These are phyloP conservation scores for Phania funesta DNA, from an alignment of 2,888 invertebrate species.

Conservation along the genomic window DNA sequence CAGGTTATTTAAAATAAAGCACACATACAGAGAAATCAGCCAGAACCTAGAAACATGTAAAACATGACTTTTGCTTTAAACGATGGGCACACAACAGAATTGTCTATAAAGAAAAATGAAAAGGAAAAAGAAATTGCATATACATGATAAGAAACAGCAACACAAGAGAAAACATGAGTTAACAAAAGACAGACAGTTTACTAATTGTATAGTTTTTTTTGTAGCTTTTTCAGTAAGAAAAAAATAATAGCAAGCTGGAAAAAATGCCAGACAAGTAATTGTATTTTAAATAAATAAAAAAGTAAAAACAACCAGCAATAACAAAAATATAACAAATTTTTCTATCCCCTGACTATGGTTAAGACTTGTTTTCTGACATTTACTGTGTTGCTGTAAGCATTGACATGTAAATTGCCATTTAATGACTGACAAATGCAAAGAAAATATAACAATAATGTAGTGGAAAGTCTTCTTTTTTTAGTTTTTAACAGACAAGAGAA, in stretches of 20 bases:
- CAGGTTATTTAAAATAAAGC: conserved; percentile 61
- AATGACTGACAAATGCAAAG: conserved; percentile 71
- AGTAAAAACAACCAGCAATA: conserved; percentile 35
- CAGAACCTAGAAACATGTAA: conserved; percentile 53
- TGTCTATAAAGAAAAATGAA: conserved; percentile 1
- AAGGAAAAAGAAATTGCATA: background rate
- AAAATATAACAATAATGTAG: conserved; percentile 64
- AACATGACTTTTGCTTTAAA: conserved; percentile 63
- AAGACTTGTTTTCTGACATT: conserved; percentile 55
- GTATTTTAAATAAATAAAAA: conserved; percentile 62
- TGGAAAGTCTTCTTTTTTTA: conserved; percentile 27
- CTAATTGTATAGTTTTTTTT: conserved; percentile 68
- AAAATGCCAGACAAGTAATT: conserved; percentile 65
- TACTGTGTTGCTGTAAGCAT: conserved; percentile 60
- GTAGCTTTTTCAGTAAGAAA: conserved; percentile 4
- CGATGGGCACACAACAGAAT: background rate
- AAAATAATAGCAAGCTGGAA: conserved; percentile 23
- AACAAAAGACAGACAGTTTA: conserved; percentile 70
- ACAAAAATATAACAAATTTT: conserved; percentile 47
- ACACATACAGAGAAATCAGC: conserved; percentile 16
- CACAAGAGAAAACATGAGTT: conserved; percentile 63
- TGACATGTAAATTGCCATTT: conserved; percentile 80
- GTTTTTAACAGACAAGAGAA: conserved; percentile 48
- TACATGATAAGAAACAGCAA: conserved; percentile 59
- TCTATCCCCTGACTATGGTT: conserved; percentile 4